Percentiles rank a stretch among this genome's conserved stretches.
Conservation (phyloP, 1,140 invertebrate species). For the Heterodera carotae region DNA sequence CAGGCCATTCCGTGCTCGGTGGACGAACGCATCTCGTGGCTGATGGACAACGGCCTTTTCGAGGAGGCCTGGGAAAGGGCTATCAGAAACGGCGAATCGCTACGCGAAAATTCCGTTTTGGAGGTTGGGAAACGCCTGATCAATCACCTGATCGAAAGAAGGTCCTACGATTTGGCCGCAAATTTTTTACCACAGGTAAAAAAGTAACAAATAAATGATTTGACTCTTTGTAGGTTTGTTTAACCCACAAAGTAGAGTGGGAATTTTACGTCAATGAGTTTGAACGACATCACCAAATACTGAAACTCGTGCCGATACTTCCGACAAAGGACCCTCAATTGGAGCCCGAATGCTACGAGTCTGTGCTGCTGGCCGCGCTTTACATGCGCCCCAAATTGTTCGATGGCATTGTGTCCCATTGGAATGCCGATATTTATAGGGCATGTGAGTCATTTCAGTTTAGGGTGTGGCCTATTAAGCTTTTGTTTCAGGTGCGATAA, state of each 20-base stretch:
- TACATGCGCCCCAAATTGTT: constrained; percentile 77
- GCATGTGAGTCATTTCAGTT: constrained; percentile 59
- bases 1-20: constrained; percentile 57
- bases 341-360: constrained; percentile 85
- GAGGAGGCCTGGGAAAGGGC: constrained; percentile 56
- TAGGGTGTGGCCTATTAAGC: background rate
- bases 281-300: constrained; percentile 78
- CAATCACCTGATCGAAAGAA: constrained; percentile 40
- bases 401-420: constrained; percentile 81
- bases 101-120: constrained; percentile 42
- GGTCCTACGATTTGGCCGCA: constrained; percentile 44
- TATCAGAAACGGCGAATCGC: constrained; percentile 35
- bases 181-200: constrained; percentile 45
- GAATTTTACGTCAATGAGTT: constrained; percentile 91
- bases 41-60: constrained; percentile 56
- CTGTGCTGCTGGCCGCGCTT: constrained; percentile 89
- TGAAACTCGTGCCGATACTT: constrained; percentile 82
- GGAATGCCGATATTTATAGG: constrained; percentile 83
- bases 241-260: constrained; percentile 78
- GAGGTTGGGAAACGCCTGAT: constrained; percentile 50
- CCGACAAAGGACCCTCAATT: constrained; percentile 73
- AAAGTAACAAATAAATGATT: constrained; percentile 67
- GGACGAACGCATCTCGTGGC: constrained; percentile 57
- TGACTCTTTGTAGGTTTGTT: constrained; percentile 45
- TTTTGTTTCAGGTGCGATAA: constrained; percentile 41